Base-by-base conservation (phyloP, 2,113 vertebrate genomes). In the Atherinomorus stipes region DNA sequence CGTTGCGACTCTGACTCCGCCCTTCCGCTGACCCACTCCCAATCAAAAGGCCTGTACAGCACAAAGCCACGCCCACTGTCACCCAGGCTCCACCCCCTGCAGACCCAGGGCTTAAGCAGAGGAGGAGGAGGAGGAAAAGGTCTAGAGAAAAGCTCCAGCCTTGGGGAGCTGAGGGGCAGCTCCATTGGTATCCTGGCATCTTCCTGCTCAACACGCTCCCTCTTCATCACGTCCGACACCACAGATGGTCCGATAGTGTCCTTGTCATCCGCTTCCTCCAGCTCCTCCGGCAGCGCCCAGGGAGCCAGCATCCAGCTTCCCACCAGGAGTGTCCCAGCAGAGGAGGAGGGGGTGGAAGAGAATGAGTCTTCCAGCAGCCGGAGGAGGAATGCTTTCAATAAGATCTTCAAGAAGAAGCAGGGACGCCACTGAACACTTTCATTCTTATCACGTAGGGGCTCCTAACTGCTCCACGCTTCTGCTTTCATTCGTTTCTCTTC, bases 391-490 rank as follows among this genome's bases (percentile, higher is more conserved):
- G 93, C 95, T 49, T 95, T 98, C 53, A 95, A 96, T 49, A 97
- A 95, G 93, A 93, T 99, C 88, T 99, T 99, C 90, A 97, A 95
- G 92, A 98, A 96, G 83, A 96, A 95, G 89, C 94, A 94, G 86
- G 76, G 77, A 64, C 88, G 74, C 22, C 54, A 69, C 51, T 84
- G 70, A 90, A 18, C 1, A n/a, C n/a, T n/a, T n/a, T n/a, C n/a
- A n/a, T n/a, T n/a, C n/a, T n/a, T n/a, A n/a, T n/a, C n/a, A n/a
- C n/a, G n/a, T n/a, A n/a, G n/a, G n/a, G n/a, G n/a, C n/a, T n/a
- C n/a, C n/a, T n/a, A n/a, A n/a, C n/a, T n/a, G n/a, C n/a, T n/a
- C n/a, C n/a, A n/a, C n/a, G n/a, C n/a, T n/a, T n/a, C n/a, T n/a
- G n/a, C n/a, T n/a, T n/a, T n/a, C n/a, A n/a, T n/a, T n/a, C n/a